These are phyloP conservation scores for Gadus chalcogrammus DNA, from an alignment of 2,113 vertebrate species.

Conservation along the genomic window DNA sequence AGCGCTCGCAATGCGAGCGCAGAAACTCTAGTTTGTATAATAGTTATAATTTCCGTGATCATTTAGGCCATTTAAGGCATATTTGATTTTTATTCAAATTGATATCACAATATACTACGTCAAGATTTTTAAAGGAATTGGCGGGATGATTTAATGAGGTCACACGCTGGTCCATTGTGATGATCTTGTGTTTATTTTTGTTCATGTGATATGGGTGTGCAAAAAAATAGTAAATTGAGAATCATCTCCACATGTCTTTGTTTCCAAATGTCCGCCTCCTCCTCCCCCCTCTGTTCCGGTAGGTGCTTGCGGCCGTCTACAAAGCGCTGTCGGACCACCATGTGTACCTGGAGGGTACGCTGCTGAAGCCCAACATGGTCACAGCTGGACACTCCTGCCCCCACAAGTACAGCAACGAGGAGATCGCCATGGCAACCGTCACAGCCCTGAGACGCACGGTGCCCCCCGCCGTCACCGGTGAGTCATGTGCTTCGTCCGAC, in stretches of 20 bases:
- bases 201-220: no score
- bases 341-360: constrained; percentile 92
- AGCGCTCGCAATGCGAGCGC: no score
- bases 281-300: not conserved
- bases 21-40: no score
- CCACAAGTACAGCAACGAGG: constrained; percentile 82
- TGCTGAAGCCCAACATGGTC: constrained; percentile 99
- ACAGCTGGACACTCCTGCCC: constrained; percentile 91
- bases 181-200: no score
- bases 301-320: constrained; percentile 95
- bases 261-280: not conserved
- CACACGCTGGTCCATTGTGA: no score
- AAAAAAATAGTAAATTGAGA: no score
- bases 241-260: not conserved
- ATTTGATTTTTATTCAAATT: no score
- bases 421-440: constrained; percentile 94
- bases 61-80: no score
- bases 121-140: no score
- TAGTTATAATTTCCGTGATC: no score
- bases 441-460: constrained; percentile 94
- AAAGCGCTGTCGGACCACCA: constrained; percentile 96
- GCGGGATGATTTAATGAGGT: no score
- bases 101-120: no score
- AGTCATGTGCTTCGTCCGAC: not conserved
- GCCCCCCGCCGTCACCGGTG: constrained; percentile 93